Conservation (phyloP, 2,113 vertebrate genomes). For the Eira barbara region DNA sequence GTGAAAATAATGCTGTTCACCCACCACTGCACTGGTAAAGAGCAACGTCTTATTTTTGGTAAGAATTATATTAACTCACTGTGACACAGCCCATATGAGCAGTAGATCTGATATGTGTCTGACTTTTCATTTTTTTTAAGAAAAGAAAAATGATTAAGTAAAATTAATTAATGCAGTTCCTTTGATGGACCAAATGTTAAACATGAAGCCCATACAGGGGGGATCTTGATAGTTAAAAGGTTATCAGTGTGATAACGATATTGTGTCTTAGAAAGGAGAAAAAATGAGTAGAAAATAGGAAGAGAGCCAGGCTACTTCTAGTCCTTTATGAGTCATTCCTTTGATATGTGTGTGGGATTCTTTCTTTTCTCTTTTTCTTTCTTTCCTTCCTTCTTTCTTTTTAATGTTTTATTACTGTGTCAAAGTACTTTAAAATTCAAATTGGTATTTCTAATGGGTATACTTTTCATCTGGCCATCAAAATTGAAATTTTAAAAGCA, state of each 20-base stretch:
- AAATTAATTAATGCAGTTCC: background rate
- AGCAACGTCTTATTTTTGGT: background rate
- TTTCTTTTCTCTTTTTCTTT: background rate
- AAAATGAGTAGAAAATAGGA: background rate
- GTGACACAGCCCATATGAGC: background rate
- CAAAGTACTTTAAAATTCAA: background rate
- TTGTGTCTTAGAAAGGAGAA: background rate
- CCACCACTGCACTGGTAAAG: background rate
- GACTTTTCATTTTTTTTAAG: background rate
- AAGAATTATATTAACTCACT: background rate
- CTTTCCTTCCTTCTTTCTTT: background rate
- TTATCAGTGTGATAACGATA: background rate
- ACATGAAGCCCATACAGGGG: background rate
- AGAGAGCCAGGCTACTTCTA: background rate
- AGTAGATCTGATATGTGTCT: background rate
- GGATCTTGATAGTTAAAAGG: background rate
- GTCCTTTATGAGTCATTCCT: background rate
- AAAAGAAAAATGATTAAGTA: background rate
- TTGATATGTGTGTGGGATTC: background rate
- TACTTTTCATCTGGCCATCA: background rate
- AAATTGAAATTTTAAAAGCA: background rate
- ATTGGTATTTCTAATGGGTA: background rate
- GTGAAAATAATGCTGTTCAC: background rate
- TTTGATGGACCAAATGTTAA: background rate
- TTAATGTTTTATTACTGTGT: background rate